Evolutionary conservation across 2,113 vertebrate genomes (phyloP).

Genomic region (Myocastor coypus): DNA sequence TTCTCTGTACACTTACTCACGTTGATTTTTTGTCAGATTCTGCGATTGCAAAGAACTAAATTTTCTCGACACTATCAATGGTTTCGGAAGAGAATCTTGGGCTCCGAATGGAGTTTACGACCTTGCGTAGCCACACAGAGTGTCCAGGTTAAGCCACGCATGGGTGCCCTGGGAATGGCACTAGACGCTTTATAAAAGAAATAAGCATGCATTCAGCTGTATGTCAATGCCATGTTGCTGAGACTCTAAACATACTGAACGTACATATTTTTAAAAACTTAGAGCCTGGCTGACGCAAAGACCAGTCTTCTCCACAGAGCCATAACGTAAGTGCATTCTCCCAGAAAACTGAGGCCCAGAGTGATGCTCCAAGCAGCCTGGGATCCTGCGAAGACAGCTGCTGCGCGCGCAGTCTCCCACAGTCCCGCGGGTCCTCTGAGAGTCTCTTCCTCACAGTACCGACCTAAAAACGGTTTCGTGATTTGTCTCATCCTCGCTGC

Average conservation of each 20-base stretch:
- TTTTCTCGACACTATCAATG: neutral
- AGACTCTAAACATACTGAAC: neutral
- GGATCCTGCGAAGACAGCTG: accelerated
- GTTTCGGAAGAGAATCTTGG: neutral
- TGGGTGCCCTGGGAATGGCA: too few relatives aligned
- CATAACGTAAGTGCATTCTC: neutral
- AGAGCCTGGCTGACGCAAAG: neutral
- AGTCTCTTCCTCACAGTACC: neutral
- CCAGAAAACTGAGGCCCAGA: neutral
- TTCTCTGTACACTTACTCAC: neutral
- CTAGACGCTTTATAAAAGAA: neutral
- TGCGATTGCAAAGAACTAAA: neutral
- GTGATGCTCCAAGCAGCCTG: neutral
- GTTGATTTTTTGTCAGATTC: neutral
- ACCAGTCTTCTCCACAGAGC: neutral
- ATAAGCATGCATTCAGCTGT: neutral
- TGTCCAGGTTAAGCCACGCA: neutral
- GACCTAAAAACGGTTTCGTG: neutral
- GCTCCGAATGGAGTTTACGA: neutral
- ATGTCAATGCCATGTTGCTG: neutral
- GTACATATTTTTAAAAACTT: neutral
- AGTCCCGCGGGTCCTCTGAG: neutral
- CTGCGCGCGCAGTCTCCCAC: too few relatives aligned
- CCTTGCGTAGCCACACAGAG: too few relatives aligned
- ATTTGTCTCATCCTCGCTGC: neutral